Evolutionary conservation across 92 coral and sea anemone species (phyloP), one percentile per base, ranked within the genome.

Genomic region (Porites rus): DNA sequence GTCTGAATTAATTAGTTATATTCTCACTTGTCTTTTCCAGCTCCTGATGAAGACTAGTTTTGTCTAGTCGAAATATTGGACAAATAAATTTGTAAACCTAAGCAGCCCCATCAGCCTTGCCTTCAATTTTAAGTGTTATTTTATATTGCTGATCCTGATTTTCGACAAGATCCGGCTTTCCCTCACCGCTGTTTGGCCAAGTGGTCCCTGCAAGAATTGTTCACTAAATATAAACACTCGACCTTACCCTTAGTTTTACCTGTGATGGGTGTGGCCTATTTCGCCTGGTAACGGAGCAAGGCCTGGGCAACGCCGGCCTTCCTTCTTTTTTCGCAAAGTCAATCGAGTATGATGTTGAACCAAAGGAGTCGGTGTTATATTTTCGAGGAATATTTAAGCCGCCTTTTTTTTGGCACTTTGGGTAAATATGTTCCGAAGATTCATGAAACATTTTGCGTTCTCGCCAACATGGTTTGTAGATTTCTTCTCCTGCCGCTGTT

Each of bases 201-300:
- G 46, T 38, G 46, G 6, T 38, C 46, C 46, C 6, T 38, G 46
- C 61, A 14, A 56, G 61, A 56, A 56, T 56, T 56, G 14, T 38
- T 38, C 6, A 38, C 46, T 38, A 38, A 38, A 38, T 4, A 38
- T 38, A 38, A 38, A 38, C 46, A 38, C 46, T 38, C 5, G 6
- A 38, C 46, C 46, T 38, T 38, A 38, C 46, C 6, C 46, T 3
- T 38, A 38, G 5, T 38, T 38, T 38, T 38, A 95, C 99, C 99
- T 92, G 84, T 13, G 94, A 91, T 2, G 99, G 99, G 84, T 96
- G 99, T 1, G 99, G 99, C 2, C 98, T 84, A 68, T 93, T 95
- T 38, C 98, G 88, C 75, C 98, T 83, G 7, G 95, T 90, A 8
- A 90, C 91, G 10, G 98, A 95, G 24, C 93, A 91, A 12, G 96